A percentile compares a stretch with the other conserved stretches of the same genome.
phyloP scores from a whole-genome alignment of 2,797 vertebrate species.

The Salarias fasciatus region DNA sequence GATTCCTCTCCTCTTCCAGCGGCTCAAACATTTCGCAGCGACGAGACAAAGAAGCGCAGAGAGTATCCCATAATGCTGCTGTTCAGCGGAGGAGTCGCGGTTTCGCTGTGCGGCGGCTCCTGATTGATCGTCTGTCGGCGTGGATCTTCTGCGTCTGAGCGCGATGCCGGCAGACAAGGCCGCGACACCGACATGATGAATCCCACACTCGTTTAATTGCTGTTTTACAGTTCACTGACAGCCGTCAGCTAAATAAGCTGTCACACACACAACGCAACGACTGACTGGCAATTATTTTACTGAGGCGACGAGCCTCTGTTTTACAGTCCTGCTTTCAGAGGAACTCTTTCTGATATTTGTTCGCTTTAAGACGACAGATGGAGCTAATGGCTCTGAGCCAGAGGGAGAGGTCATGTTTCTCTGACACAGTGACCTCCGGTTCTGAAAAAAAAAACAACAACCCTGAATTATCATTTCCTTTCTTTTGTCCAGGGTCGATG shows the following conservation, averaged over 20 bases:
- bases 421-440: neutral
- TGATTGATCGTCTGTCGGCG: constrained; percentile 58
- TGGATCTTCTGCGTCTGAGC: constrained; percentile 56
- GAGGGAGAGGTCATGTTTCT: neutral
- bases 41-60: constrained; percentile 30
- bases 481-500: too few relatives aligned
- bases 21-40: neutral
- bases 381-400: neutral
- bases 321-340: too few relatives aligned
- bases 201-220: constrained; percentile 69
- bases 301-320: constrained; percentile 5
- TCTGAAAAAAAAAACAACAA: too few relatives aligned
- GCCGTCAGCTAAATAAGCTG: constrained; percentile 71
- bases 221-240: constrained; percentile 70
- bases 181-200: constrained; percentile 61
- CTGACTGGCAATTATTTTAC: constrained; percentile 58
- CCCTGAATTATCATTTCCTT: too few relatives aligned
- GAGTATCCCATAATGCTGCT: constrained; percentile 26
- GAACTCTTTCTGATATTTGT: too few relatives aligned
- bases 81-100: constrained; percentile 48
- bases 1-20: constrained; percentile 4
- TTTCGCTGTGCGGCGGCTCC: constrained; percentile 33
- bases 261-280: constrained; percentile 40
- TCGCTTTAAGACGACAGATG: too few relatives aligned
- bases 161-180: constrained; percentile 62